Conservation (phyloP, 2,113 vertebrate genomes). For the Albula glossodonta region DNA sequence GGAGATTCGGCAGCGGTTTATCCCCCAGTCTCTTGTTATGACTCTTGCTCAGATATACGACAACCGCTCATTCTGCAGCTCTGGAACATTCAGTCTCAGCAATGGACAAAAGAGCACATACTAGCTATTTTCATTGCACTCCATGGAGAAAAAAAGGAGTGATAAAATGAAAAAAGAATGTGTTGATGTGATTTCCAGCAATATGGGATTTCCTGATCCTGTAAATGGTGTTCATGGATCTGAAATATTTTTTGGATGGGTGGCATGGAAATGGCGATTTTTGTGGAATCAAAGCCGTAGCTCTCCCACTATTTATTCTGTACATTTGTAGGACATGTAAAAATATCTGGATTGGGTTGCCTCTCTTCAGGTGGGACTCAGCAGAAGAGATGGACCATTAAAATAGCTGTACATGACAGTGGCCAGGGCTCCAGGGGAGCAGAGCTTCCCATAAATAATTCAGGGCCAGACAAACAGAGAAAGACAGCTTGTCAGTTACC, state of each 20-base stretch:
- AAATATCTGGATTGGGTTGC: neutral
- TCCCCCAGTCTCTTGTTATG: neutral
- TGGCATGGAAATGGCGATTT: neutral
- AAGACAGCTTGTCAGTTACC: constrained; percentile 21
- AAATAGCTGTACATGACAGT: neutral
- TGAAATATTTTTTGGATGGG: neutral
- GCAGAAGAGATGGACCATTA: neutral
- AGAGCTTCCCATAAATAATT: constrained; percentile 3
- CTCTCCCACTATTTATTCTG: neutral
- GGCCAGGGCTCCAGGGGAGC: neutral
- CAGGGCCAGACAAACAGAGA: constrained; percentile 1
- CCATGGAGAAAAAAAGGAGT: too few species aligned
- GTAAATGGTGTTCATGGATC: neutral
- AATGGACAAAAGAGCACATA: neutral
- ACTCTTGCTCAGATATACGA: neutral
- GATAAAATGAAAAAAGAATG: neutral
- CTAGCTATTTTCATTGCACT: too few species aligned
- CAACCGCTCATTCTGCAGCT: neutral
- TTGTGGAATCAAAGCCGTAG: neutral
- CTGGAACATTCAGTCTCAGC: neutral
- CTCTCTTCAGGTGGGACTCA: neutral
- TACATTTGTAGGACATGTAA: neutral
- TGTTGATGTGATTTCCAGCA: neutral
- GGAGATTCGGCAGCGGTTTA: neutral
- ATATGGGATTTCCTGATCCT: neutral